Percentiles rank a stretch among this genome's conserved stretches.
Evolutionary conservation across 2,888 invertebrate species (phyloP).

Genomic region (Rambutsinella grinnellia): DNA sequence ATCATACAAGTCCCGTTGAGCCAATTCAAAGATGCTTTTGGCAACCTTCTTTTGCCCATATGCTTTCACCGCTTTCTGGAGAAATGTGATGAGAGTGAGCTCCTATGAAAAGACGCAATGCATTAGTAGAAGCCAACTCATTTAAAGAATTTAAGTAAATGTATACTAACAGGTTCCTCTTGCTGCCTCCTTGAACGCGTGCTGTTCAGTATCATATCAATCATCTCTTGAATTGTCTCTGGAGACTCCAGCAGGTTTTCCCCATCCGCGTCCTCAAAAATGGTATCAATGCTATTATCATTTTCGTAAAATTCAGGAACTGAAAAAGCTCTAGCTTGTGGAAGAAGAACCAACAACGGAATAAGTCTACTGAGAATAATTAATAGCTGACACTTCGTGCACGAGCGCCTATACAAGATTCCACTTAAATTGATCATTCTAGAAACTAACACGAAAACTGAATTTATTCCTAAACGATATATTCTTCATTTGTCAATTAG

Average conservation of each 20-base stretch:
- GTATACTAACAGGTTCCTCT: not conserved
- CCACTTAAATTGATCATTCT: too few species aligned
- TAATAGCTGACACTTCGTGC: too few species aligned
- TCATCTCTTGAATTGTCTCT: not conserved
- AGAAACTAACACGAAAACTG: too few species aligned
- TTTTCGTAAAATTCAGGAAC: too few species aligned
- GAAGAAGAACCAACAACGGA: too few species aligned
- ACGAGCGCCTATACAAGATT: too few species aligned
- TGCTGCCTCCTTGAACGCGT: not conserved
- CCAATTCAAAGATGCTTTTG: slow-evolving; percentile 43
- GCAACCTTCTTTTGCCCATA: slow-evolving; percentile 57
- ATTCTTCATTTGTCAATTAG: too few species aligned
- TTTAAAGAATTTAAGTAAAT: not conserved
- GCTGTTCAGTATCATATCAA: slow-evolving; percentile 3
- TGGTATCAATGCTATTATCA: too few species aligned
- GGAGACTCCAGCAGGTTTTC: slow-evolving; percentile 5
- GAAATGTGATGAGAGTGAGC: slow-evolving; percentile 46
- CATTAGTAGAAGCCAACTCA: not conserved
- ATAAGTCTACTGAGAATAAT: too few species aligned
- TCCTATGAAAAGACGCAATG: slow-evolving; percentile 9
- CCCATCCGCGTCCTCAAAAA: too few species aligned
- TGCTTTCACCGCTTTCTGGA: slow-evolving; percentile 46
- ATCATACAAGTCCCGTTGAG: slow-evolving; percentile 50
- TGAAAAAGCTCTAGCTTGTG: too few species aligned
- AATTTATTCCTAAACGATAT: too few species aligned